Percentiles rank a stretch among this genome's conserved stretches.
These are phyloP conservation scores for Chironex yamaguchii DNA, from an alignment of 30 jellyfish, hydroid and myxozoan genomes.

Conservation along the genomic window DNA sequence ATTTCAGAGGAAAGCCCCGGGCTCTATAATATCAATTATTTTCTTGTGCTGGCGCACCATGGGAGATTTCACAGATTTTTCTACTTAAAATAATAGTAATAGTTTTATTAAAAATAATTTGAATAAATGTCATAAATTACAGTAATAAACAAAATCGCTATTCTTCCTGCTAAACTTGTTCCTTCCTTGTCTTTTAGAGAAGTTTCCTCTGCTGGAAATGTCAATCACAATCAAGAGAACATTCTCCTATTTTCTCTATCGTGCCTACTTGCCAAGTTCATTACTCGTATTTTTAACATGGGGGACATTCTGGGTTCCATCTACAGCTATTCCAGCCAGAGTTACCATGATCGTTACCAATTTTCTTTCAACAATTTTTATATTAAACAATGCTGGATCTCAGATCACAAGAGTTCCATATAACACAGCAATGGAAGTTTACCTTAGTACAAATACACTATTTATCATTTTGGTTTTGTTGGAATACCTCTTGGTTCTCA, in stretches of 20 bases:
- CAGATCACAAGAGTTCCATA: slow-evolving; percentile 66
- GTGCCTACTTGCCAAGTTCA: slow-evolving; percentile 61
- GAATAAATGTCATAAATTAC: too few species aligned
- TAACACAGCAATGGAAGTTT: slow-evolving; percentile 79
- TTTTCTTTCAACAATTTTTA: slow-evolving; percentile 64
- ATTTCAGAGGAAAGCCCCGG: too few species aligned
- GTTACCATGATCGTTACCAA: slow-evolving; percentile 73
- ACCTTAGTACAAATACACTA: slow-evolving; percentile 27
- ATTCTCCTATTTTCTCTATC: slow-evolving; percentile 52
- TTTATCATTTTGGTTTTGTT: slow-evolving; percentile 60
- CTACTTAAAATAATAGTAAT: too few species aligned
- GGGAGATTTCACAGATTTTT: too few species aligned
- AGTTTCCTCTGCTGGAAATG: neutral
- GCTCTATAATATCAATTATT: too few species aligned
- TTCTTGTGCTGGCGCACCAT: too few species aligned
- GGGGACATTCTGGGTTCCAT: slow-evolving; percentile 80
- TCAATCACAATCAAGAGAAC: slow-evolving; percentile 20
- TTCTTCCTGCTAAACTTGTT: too few species aligned
- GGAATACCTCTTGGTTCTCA: slow-evolving; percentile 69
- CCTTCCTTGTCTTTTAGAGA: neutral
- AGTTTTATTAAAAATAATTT: too few species aligned
- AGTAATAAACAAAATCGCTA: too few species aligned
- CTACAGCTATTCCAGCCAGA: slow-evolving; percentile 79
- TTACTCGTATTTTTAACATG: slow-evolving; percentile 62
- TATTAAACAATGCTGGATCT: slow-evolving; percentile 66